phyloP scores from a whole-genome alignment of 2,797 vertebrate species.

The Squalus acanthias region DNA sequence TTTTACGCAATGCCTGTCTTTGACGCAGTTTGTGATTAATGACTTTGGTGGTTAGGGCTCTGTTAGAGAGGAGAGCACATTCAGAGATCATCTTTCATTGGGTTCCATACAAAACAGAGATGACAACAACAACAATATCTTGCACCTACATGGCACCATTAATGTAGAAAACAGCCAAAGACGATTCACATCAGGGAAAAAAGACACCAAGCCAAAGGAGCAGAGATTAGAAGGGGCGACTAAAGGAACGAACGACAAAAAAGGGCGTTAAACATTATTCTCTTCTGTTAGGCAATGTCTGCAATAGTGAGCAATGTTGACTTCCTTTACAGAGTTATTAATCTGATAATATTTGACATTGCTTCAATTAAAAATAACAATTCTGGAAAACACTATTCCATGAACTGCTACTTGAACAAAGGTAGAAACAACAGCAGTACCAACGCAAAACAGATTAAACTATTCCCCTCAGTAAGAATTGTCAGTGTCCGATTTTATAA shows the following conservation, averaged over 20 bases:
- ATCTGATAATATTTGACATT: neutral
- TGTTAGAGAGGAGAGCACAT: neutral
- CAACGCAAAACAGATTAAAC: neutral
- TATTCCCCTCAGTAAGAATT: neutral
- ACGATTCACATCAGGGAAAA: neutral
- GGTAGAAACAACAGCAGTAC: neutral
- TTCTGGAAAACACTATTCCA: neutral
- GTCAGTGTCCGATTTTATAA: neutral
- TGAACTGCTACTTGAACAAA: neutral
- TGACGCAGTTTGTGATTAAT: neutral
- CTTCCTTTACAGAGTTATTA: neutral
- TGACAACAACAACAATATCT: neutral
- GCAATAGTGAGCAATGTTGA: neutral
- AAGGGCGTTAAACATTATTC: neutral
- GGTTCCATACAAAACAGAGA: neutral
- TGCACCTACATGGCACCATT: neutral
- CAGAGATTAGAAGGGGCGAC: neutral
- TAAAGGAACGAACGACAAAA: neutral
- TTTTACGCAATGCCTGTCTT: neutral
- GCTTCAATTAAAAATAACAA: neutral
- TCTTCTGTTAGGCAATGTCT: neutral
- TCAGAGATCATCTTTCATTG: neutral
- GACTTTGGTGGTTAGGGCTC: neutral
- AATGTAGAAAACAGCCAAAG: neutral
- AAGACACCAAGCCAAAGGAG: neutral